A percentile compares a stretch with the other conserved stretches of the same genome.
phyloP scores from a whole-genome alignment of 2,888 invertebrate genomes.

The Pycnomerus fuliginosus region DNA sequence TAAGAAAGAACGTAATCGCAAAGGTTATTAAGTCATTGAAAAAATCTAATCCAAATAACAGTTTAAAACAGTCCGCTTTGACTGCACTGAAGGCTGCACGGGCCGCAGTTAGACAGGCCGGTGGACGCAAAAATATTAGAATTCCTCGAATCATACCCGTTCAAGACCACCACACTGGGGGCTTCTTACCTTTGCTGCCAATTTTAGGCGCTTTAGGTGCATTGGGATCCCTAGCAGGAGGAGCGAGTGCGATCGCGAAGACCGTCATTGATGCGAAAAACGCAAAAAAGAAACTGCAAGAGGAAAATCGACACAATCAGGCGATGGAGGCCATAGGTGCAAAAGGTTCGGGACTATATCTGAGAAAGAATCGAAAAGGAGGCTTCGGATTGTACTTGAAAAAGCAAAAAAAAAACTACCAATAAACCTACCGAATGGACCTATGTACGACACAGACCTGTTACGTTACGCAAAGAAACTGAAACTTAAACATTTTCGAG shows the following conservation, averaged over 20 bases:
- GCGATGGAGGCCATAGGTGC: no score
- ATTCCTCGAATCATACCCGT: no score
- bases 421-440: neutral
- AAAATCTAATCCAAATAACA: neutral
- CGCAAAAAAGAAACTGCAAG: no score
- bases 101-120: no score
- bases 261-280: no score
- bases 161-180: conserved; percentile 36
- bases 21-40: neutral
- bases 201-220: conserved; percentile 43
- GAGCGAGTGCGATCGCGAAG: no score
- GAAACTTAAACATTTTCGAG: neutral
- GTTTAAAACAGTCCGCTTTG: neutral
- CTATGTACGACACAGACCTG: neutral
- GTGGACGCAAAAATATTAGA: no score
- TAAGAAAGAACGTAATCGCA: neutral
- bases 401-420: conserved; percentile 4
- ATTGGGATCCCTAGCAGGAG: conserved; percentile 36
- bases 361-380: no score
- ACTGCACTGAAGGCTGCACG: neutral
- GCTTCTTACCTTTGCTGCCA: no score
- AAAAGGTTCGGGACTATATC: no score
- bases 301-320: conserved; percentile 42
- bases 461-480: neutral
- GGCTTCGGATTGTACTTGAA: conserved; percentile 26